phyloP scores from a whole-genome alignment of 2,113 vertebrate species.

The Leucopsar rothschildi region DNA sequence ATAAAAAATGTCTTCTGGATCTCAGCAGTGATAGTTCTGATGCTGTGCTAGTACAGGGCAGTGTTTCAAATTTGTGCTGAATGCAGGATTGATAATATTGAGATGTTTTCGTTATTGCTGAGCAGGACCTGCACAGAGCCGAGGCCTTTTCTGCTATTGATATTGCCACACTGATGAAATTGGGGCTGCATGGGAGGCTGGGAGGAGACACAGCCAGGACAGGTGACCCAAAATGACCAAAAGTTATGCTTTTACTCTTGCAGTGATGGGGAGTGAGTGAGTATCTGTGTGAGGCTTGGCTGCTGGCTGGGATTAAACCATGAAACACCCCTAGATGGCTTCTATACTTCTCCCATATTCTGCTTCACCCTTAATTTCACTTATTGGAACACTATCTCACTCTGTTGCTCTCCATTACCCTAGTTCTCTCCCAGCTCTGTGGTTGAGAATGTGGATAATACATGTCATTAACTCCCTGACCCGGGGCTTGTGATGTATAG shows the following conservation, averaged over 20 bases:
- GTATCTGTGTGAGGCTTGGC: not conserved
- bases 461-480: not conserved
- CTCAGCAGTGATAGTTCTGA: not conserved
- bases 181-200: not conserved
- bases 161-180: rapidly evolving
- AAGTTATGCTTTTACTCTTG: not conserved
- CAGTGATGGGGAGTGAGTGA: not conserved
- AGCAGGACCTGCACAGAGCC: not conserved
- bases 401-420: not conserved
- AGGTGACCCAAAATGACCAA: not conserved
- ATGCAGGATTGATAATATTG: rapidly evolving
- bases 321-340: rapidly evolving
- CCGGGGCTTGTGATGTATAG: not conserved
- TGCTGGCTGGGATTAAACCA: not conserved
- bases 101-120: not conserved
- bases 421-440: not conserved
- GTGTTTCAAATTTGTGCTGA: not conserved
- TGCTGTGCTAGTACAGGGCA: not conserved
- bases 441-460: not conserved
- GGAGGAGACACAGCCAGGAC: not conserved
- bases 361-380: not conserved
- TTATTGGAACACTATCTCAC: not conserved
- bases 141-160: not conserved
- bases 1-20: rapidly evolving
- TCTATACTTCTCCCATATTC: not conserved